A percentile compares a stretch with the other conserved stretches of the same genome.
Evolutionary conservation across 2,113 vertebrate species (phyloP).

Genomic region (Oreocharis arfaki): DNA sequence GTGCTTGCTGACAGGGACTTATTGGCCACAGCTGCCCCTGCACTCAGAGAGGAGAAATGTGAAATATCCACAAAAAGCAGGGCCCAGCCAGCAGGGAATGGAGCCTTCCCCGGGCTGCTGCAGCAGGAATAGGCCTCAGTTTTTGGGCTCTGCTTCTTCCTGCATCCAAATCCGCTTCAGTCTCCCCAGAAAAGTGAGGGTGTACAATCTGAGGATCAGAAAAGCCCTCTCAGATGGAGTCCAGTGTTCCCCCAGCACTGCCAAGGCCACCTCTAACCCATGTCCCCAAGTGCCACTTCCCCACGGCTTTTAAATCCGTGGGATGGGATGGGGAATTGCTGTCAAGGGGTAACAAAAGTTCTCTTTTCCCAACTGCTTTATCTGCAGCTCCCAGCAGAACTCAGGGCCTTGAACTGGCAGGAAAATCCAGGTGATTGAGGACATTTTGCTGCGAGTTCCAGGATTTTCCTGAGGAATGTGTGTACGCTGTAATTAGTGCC

Average conservation of each 20-base stretch:
- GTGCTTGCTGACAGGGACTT: neutral
- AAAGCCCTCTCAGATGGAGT: fast-evolving
- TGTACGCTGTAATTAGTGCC: neutral
- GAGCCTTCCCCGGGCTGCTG: neutral
- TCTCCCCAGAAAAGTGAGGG: neutral
- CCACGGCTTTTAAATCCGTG: fast-evolving
- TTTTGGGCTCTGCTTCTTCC: neutral
- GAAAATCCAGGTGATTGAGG: neutral
- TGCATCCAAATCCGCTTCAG: fast-evolving
- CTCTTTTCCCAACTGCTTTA: neutral
- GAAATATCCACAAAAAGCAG: neutral
- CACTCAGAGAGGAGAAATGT: neutral
- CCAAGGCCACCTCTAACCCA: neutral
- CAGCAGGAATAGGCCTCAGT: fast-evolving
- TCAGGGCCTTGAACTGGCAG: neutral
- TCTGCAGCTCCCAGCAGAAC: neutral
- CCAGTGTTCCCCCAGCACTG: neutral
- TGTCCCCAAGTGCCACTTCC: neutral
- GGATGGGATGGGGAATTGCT: too few species aligned
- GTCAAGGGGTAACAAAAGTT: neutral
- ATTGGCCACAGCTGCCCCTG: neutral
- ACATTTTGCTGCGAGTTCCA: neutral
- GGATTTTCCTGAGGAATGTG: conserved; percentile 3
- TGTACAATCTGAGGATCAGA: neutral
- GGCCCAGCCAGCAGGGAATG: neutral